These are phyloP conservation scores for Cyprinodon tularosa DNA, from an alignment of 2,113 vertebrate species.

Conservation along the genomic window DNA sequence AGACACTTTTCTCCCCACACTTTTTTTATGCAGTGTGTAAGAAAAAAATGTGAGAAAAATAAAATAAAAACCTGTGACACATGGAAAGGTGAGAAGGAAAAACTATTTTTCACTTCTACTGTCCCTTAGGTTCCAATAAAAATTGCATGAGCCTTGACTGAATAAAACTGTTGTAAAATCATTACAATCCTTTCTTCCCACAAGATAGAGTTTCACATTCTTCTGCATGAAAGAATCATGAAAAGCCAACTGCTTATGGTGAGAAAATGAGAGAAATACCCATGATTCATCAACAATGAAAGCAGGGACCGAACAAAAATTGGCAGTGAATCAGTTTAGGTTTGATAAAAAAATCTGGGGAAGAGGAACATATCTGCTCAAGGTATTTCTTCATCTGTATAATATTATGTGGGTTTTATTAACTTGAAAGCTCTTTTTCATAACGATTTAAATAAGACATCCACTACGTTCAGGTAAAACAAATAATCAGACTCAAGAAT, in stretches of 20 bases:
- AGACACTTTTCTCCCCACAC: neutral
- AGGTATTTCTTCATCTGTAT: slow-evolving; percentile 5
- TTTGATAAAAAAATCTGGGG: slow-evolving; percentile 21
- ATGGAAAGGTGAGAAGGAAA: neutral
- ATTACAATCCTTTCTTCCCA: slow-evolving; percentile 1
- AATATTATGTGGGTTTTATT: neutral
- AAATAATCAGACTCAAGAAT: slow-evolving; percentile 47
- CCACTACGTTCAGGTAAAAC: slow-evolving; percentile 27
- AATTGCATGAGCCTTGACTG: slow-evolving; percentile 1
- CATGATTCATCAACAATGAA: slow-evolving; percentile 48
- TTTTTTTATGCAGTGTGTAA: neutral
- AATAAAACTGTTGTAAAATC: slow-evolving; percentile 26
- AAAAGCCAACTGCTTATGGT: slow-evolving; percentile 12
- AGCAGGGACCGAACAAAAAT: slow-evolving; percentile 18
- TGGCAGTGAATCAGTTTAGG: slow-evolving; percentile 26
- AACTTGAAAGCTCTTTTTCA: slow-evolving; percentile 2
- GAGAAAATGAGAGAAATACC: slow-evolving; percentile 19
- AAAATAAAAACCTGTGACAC: neutral
- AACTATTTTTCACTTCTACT: neutral
- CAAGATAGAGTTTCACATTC: slow-evolving; percentile 39
- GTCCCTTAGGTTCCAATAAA: neutral
- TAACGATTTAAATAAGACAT: slow-evolving; percentile 25
- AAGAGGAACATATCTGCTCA: slow-evolving; percentile 4
- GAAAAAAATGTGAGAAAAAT: neutral
- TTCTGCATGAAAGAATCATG: slow-evolving; percentile 8